phyloP scores from a whole-genome alignment of 2,113 vertebrate species.

The Prionailurus bengalensis region DNA sequence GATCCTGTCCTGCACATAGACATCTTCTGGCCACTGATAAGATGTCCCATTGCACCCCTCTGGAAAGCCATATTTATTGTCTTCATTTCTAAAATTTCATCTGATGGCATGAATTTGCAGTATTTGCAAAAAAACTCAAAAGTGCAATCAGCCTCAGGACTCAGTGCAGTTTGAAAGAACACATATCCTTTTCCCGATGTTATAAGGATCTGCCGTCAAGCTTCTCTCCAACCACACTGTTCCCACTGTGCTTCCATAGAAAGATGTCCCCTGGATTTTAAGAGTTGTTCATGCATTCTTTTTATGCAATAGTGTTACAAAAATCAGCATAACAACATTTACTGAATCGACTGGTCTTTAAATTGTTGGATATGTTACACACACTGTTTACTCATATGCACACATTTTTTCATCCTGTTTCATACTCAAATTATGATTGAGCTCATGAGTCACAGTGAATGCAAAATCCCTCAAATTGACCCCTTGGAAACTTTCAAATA shows the following conservation, averaged over 20 bases:
- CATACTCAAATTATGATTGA: background rate
- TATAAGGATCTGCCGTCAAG: background rate
- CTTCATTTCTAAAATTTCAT: background rate
- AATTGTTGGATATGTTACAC: background rate
- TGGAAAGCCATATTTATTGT: background rate
- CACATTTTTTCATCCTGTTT: background rate
- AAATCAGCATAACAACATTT: background rate
- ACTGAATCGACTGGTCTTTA: background rate
- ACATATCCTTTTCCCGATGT: background rate
- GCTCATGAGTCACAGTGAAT: background rate
- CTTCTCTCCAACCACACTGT: background rate
- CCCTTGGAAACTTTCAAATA: background rate
- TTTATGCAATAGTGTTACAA: background rate
- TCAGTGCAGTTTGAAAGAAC: background rate
- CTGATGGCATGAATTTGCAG: background rate
- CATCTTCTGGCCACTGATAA: background rate
- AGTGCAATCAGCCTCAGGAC: background rate
- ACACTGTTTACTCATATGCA: background rate
- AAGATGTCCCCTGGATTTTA: background rate
- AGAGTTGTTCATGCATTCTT: background rate
- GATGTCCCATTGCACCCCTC: background rate
- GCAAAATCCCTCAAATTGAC: background rate
- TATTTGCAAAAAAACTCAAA: background rate
- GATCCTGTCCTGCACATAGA: background rate
- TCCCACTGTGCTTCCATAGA: background rate